Base-by-base conservation (phyloP, 2,113 vertebrate species). In the Nibea albiflora region DNA sequence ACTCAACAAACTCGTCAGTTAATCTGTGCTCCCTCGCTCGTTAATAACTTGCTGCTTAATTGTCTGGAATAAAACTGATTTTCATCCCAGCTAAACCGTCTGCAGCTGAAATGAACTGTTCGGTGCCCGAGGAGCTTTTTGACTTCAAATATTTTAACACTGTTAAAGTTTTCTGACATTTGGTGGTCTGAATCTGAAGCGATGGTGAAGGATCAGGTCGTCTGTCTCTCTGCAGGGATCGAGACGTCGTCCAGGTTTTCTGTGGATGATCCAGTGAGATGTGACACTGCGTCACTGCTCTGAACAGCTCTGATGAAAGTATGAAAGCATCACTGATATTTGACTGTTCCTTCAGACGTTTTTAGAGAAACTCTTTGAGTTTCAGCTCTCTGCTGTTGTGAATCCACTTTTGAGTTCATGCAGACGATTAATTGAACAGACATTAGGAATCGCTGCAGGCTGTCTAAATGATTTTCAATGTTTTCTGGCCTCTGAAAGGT, bases 401-500 rank as follows among this genome's bases (percentile, higher is more conserved):
- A 46, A 58, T 19, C 26, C 73, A 64, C 58, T 11, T 28, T 11
- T n/a, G 28, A 61, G 2, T 0, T 0, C 22, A 50, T 58, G 53
- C 7, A 1, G 66, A 54, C 58, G 11, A 22, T 68, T 49, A 10
- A 77, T 24, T 57, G 73, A 60, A 61, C 79, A 68, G 2, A 7
- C 42, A 42, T 70, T 52, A 49, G 54, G 22, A 61, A 26, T 2
- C 42, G 75, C 12, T 64, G 64, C 56, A 14, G 22, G 50, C 50
- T n/a, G 11, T 60, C 28, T 63, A 2, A 83, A 60, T 5, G 77
- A 26, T 70, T 79, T 69, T 22, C 60, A 5, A 5, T 68, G 73
- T 20, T 49, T 50, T 49, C n/a, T 56, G 56, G 47, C 35, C 4
- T 14, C 1, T 2, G 8, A 49, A 15, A 22, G 14, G 49, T 75